A percentile compares a stretch with the other conserved stretches of the same genome.
Evolutionary conservation across 2,888 invertebrate genomes (phyloP).

Genomic region (Sussaba pulchella): DNA sequence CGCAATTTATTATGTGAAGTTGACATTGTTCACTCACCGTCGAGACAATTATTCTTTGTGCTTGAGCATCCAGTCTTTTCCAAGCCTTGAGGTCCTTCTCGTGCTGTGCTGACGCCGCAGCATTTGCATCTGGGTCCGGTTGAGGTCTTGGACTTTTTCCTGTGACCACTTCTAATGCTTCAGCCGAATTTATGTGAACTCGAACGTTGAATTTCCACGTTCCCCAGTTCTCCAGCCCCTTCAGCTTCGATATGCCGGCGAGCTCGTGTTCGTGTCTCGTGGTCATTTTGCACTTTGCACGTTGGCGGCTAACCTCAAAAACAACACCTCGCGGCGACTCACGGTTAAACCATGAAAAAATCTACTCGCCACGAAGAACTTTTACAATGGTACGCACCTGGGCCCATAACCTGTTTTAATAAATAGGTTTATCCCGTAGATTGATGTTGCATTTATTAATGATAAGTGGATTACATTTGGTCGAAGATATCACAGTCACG

Average conservation of each 20-base stretch:
- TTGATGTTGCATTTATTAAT: too few relatives aligned
- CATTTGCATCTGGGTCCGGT: neutral
- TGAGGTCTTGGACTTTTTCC: neutral
- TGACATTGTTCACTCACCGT: conserved; percentile 66
- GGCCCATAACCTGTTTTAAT: conserved; percentile 47
- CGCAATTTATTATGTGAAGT: conserved; percentile 73
- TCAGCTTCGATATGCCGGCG: neutral
- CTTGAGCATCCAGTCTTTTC: conserved; percentile 66
- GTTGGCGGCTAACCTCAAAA: conserved; percentile 1
- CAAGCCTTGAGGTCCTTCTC: conserved; percentile 52
- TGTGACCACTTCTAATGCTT: neutral
- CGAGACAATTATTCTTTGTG: conserved; percentile 71
- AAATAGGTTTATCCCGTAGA: too few relatives aligned
- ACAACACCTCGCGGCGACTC: neutral
- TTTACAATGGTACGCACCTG: neutral
- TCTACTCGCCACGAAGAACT: neutral
- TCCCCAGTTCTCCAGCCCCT: conserved; percentile 4
- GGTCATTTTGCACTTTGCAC: conserved; percentile 28
- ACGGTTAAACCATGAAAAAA: neutral
- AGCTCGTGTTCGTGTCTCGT: conserved; percentile 14
- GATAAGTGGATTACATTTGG: too few relatives aligned
- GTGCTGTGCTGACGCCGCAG: neutral
- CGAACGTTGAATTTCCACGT: conserved; percentile 10
- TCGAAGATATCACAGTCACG: too few relatives aligned
- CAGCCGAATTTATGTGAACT: neutral